Conservation (phyloP, 2,113 vertebrate genomes). For the Bufo bufo region DNA sequence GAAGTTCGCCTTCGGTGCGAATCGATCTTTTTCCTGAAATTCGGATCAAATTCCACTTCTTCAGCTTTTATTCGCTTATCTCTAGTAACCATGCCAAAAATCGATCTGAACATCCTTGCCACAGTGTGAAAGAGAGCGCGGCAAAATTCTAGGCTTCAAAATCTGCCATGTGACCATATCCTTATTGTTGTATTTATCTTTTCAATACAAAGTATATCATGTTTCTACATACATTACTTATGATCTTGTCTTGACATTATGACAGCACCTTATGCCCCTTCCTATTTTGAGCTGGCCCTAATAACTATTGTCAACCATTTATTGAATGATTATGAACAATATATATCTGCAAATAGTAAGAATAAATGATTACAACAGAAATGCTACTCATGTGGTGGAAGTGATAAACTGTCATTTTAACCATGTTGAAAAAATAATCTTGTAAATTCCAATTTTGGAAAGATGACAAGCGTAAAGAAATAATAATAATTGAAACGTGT, state of each 20-base stretch:
- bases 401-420: background rate
- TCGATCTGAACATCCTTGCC: too few species aligned
- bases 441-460: constrained; percentile 4
- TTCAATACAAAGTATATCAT: too few species aligned
- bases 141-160: too few species aligned
- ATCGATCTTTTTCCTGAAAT: too few species aligned
- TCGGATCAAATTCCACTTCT: too few species aligned
- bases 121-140: too few species aligned
- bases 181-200: too few species aligned
- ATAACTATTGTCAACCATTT: too few species aligned
- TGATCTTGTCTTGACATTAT: background rate
- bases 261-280: background rate
- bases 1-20: too few species aligned
- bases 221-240: background rate
- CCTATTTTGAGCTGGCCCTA: background rate
- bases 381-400: background rate
- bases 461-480: constrained; percentile 8
- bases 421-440: background rate
- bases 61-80: too few species aligned
- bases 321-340: background rate
- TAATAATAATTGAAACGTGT: constrained; percentile 8
- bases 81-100: too few species aligned
- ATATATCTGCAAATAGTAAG: background rate
- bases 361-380: background rate
- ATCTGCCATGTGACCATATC: too few species aligned